These are phyloP conservation scores for Glossophaga mutica DNA, from an alignment of 2,797 vertebrate species.

Conservation along the genomic window DNA sequence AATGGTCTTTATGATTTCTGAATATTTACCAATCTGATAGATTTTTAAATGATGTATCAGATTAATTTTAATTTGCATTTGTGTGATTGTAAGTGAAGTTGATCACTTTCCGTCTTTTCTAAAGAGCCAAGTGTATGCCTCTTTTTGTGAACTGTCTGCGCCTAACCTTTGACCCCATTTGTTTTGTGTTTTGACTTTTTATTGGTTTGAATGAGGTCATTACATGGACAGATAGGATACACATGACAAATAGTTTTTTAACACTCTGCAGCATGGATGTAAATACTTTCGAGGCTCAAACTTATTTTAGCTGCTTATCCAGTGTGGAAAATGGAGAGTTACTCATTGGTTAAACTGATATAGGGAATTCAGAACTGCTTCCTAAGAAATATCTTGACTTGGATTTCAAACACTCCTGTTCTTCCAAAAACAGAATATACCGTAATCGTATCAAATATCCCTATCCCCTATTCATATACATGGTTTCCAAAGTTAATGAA, in stretches of 20 bases:
- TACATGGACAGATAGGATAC: background rate
- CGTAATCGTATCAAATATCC: background rate
- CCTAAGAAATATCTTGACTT: background rate
- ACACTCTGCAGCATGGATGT: background rate
- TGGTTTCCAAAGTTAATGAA: background rate
- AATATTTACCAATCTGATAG: background rate
- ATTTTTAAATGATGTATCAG: background rate
- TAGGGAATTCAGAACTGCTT: background rate
- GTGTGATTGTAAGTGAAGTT: background rate
- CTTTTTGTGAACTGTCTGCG: background rate
- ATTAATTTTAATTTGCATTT: conserved; percentile 16
- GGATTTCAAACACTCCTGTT: background rate
- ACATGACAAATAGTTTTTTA: background rate
- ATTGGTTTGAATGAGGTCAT: background rate
- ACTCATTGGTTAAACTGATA: background rate
- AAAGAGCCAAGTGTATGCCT: background rate
- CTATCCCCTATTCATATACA: background rate
- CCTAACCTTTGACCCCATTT: background rate
- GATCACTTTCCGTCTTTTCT: background rate
- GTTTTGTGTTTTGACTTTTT: background rate
- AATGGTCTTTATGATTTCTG: background rate
- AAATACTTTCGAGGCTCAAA: background rate
- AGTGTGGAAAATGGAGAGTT: background rate
- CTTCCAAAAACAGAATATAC: background rate
- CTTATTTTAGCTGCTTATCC: background rate